Evolutionary conservation across 1,140 invertebrate species (phyloP), one percentile per base, ranked within the genome.

Genomic region (Hyles vespertilio): DNA sequence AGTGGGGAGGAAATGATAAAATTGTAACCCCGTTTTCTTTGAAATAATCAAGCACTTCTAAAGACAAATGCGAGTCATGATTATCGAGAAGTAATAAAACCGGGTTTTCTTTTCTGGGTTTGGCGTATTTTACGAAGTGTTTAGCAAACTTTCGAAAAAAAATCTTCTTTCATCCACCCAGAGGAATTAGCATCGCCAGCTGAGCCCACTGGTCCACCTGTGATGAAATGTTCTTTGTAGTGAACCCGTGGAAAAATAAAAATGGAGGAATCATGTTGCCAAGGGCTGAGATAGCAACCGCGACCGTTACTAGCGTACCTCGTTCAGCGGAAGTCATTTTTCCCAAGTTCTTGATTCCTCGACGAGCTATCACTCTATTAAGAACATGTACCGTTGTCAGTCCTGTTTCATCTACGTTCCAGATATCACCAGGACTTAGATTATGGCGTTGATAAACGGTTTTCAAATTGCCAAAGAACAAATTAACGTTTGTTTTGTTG

Each of bases 261-360:
- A 40, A 40, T 8, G 36, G 8, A 40, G 36, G 36, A 40, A 40
- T 8, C 36, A 8, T 22, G 8, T 40, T 40, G 36, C 4, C 36
- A 40, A 8, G 36, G 36, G 36, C 36, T 40, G 8, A 80, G 6
- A 85, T 58, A 34, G 59, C 69, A 58, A 69, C 69, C 1, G 72
- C 69, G 11, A 67, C 61, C 46, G 79, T 81, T 9, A 87, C 73
- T 5, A 70, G 58, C 43, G 65, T 70, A 32, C 80, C 82, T 51
- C 8, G 8, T 40, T 40, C 36, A 1, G 36, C 36, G 36, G 63
- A 68, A 32, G 65, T 62, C n/a, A 75, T 68, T 70, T 76, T 64
- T 8, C 66, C 67, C 50, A 67, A 11, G 3, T 55, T 56, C 40
- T 58, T 62, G 36, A 59, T 54, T 11, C 57, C 54, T 8, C 56